phyloP scores from a whole-genome alignment of 2,888 invertebrate species.

The Limenitis camilla region DNA sequence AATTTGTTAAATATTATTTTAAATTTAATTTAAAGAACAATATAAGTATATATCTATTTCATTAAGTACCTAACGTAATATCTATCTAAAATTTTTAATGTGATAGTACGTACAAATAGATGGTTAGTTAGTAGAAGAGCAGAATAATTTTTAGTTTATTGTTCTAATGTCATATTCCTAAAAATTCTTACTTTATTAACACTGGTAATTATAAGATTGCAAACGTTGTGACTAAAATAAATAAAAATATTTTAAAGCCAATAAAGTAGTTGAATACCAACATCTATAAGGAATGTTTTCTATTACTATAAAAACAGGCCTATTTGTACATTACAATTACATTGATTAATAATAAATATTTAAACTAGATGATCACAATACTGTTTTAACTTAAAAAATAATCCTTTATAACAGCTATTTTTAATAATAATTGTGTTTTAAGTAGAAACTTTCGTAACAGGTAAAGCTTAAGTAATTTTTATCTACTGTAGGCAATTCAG shows the following conservation, averaged over 20 bases:
- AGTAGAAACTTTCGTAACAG: too few relatives aligned
- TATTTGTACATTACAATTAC: not conserved
- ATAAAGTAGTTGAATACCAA: not conserved
- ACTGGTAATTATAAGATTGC: not conserved
- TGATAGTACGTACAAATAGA: too few relatives aligned
- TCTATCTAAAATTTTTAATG: too few relatives aligned
- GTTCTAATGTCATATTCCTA: not conserved
- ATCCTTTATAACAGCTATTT: not conserved
- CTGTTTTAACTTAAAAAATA: constrained; percentile 8
- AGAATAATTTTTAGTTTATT: not conserved
- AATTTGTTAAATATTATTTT: too few relatives aligned
- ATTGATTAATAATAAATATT: not conserved
- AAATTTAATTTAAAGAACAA: too few relatives aligned
- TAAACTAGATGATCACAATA: constrained; percentile 14
- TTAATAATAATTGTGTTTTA: not conserved
- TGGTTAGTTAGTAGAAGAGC: too few relatives aligned
- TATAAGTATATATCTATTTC: too few relatives aligned
- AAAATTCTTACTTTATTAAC: not conserved
- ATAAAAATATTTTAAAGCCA: not conserved
- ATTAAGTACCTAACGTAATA: too few relatives aligned
- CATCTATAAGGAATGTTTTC: not conserved
- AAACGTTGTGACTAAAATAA: not conserved
- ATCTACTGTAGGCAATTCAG: too few relatives aligned
- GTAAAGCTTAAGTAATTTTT: too few relatives aligned
- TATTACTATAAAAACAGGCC: not conserved